Conservation (phyloP, 2,113 vertebrate genomes). For the Hassar affinis region DNA sequence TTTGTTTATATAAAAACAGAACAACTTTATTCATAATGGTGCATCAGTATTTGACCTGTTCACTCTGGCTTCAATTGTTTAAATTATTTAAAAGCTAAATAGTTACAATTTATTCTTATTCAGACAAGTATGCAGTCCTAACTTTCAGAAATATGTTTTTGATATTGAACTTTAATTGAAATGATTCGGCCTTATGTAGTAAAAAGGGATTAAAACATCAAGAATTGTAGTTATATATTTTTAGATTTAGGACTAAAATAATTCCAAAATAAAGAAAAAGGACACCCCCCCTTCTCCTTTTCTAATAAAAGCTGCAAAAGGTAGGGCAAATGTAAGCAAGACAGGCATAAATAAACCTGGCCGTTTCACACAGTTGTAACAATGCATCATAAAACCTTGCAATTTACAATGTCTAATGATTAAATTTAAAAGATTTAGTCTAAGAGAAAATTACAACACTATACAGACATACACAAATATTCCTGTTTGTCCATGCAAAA, state of each 20-base stretch:
- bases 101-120: conserved; percentile 26
- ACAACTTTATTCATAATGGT: conserved; percentile 45
- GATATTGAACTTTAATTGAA: conserved; percentile 26
- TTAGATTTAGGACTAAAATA: conserved; percentile 44
- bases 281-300: neutral
- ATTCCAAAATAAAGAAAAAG: neutral
- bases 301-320: conserved; percentile 27
- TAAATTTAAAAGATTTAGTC: conserved; percentile 62
- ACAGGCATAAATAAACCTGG: conserved; percentile 19
- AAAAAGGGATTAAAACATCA: conserved; percentile 17
- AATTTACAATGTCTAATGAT: conserved; percentile 68
- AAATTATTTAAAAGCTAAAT: neutral
- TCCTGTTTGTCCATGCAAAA: conserved; percentile 63
- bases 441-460: conserved; percentile 64
- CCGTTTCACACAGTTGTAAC: conserved; percentile 29
- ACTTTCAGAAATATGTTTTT: conserved; percentile 33
- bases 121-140: conserved; percentile 19
- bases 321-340: conserved; percentile 4
- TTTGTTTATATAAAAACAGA: neutral
- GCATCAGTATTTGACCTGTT: conserved; percentile 63
- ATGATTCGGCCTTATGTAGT: conserved; percentile 9
- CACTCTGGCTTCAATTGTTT: conserved; percentile 58
- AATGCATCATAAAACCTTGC: conserved; percentile 72
- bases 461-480: conserved; percentile 69
- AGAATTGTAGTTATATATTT: conserved; percentile 4